These are phyloP conservation scores for Megalops cyprinoides DNA, from an alignment of 2,797 vertebrate species.

Conservation along the genomic window DNA sequence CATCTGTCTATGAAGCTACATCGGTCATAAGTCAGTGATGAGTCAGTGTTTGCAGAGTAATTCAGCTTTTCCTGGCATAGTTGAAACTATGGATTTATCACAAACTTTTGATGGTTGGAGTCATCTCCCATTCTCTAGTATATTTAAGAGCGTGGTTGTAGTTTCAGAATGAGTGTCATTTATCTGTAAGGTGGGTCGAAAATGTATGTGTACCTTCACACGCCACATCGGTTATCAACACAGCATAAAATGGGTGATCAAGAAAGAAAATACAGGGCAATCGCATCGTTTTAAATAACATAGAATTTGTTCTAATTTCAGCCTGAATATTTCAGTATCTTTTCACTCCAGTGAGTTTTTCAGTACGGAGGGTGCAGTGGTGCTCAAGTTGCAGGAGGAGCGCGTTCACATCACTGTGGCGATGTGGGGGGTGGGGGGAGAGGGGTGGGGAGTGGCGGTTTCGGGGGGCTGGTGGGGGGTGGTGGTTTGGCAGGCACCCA, in stretches of 20 bases:
- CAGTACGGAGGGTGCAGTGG: background rate
- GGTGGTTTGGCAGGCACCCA: slow-evolving; percentile 58
- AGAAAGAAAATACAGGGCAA: background rate
- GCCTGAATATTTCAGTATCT: background rate
- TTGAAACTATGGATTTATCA: slow-evolving; percentile 5
- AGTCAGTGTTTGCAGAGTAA: slow-evolving; percentile 2
- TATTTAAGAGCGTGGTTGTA: background rate
- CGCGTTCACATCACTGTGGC: slow-evolving; percentile 59
- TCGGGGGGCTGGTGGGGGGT: too few species aligned
- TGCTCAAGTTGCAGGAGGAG: slow-evolving; percentile 13
- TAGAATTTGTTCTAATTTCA: background rate
- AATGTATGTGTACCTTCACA: background rate
- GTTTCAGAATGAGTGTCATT: background rate
- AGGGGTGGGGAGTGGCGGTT: too few species aligned
- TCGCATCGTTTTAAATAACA: background rate
- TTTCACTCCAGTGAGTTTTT: background rate
- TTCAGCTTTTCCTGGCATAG: slow-evolving; percentile 5
- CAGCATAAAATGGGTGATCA: background rate
- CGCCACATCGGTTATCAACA: background rate
- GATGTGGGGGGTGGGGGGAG: too few species aligned
- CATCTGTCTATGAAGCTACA: background rate
- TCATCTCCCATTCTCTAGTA: background rate
- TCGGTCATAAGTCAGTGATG: background rate
- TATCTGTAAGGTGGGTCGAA: background rate
- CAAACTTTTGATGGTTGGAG: background rate